Evolutionary conservation across 1,140 invertebrate species (phyloP), one percentile per base, ranked within the genome.

Genomic region (Lamellibrachia luymesi): DNA sequence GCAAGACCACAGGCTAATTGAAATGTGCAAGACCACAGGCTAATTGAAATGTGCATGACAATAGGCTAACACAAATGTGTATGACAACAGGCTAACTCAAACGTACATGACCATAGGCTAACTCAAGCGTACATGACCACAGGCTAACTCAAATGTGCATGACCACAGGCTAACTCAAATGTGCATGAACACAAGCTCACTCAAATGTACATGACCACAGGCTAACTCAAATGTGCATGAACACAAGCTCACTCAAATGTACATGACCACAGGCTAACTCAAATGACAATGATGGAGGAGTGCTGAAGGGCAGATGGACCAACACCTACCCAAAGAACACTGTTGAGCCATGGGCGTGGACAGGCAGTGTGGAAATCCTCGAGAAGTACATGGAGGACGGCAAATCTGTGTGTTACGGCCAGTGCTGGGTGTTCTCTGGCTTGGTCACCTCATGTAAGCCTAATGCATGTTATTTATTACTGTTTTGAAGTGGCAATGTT

Each of bases 371-470:
- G 51, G 97, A 97, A 91, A 99, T 99, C 94, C 96, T 99, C 0
- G 98, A 98, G 95, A 97, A 98, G 95, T 99, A 97, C 96, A 98
- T 98, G 94, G 94, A 94, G 5, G 98, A 97, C 27, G 98, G 98
- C 94, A 98, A 98, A 94, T 98, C 98, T 0, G 98, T 99, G 0
- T 98, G 98, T 96, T 99, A 98, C 95, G 98, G 98, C 0, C 98
- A 99, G 94, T 99, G 98, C 95, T 99, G 98, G 98, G 98, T 99
- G 1, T 99, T 99, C 95, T 97, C 98, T 38, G 98, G 98, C 10
- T 97, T 99, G 6, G 95, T 98, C 50, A 98, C 98, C 0, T 98
- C 98, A 94, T 96, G 97, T 98, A 96, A 93, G 94, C 5, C 64
- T 22, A 80, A 10, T 22, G 52, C 52, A 56, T 56, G 52, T 17